These are phyloP conservation scores for Philotrypesis tridentata DNA, from an alignment of 1,140 invertebrate genomes.

Conservation along the genomic window DNA sequence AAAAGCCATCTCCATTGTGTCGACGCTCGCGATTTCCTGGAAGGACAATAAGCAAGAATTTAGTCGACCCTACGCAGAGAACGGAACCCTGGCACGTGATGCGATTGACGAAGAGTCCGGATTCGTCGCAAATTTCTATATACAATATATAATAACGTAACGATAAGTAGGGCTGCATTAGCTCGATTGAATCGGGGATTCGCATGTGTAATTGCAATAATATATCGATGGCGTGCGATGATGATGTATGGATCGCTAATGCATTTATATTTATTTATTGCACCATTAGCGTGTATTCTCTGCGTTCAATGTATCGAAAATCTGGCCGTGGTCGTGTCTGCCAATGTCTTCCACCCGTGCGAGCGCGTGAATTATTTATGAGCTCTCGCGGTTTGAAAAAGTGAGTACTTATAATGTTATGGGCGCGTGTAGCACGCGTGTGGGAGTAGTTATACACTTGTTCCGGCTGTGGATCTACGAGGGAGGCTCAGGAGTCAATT, in stretches of 20 bases:
- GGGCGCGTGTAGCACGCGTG: no score
- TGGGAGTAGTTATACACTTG: no score
- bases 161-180: not conserved
- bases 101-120: not conserved
- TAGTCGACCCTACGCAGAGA: not conserved
- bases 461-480: no score
- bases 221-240: not conserved
- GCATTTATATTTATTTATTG: no score
- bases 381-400: not conserved
- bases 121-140: not conserved
- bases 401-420: no score
- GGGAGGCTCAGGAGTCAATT: no score
- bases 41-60: not conserved
- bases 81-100: not conserved
- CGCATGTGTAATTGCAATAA: not conserved
- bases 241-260: no score
- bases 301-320: no score
- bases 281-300: no score
- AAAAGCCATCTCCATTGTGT: no score
- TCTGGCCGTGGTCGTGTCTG: no score
- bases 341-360: no score
- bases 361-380: slow-evolving; percentile 22
- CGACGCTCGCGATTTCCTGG: not conserved
- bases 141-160: not conserved
- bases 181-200: not conserved